Evolutionary conservation across 1,140 invertebrate species (phyloP).

Genomic region (Drepana arcuata): DNA sequence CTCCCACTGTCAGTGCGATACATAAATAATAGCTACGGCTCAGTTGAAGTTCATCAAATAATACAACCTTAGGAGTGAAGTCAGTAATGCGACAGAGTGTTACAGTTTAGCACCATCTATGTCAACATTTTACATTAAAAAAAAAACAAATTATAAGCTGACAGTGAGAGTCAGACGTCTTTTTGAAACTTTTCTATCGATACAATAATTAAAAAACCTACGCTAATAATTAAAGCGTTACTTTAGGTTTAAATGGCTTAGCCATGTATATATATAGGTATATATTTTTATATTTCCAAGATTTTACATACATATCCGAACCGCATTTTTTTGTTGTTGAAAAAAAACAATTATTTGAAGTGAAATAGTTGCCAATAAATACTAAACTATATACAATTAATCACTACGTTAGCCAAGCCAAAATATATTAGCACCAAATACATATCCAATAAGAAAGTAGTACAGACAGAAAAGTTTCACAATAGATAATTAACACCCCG

Average conservation of each 20-base stretch:
- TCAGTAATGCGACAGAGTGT: slow-evolving; percentile 3
- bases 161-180: slow-evolving; percentile 40
- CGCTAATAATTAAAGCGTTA: slow-evolving; percentile 49
- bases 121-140: slow-evolving; percentile 14
- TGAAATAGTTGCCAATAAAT: slow-evolving; percentile 58
- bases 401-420: slow-evolving; percentile 65
- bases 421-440: slow-evolving; percentile 66
- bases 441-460: slow-evolving; percentile 38
- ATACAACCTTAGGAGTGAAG: slow-evolving; percentile 21
- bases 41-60: slow-evolving; percentile 8
- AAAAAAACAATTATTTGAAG: slow-evolving; percentile 33
- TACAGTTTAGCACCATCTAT: slow-evolving; percentile 17
- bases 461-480: slow-evolving; percentile 67
- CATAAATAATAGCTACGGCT: slow-evolving; percentile 5
- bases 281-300: slow-evolving; percentile 1
- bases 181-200: slow-evolving; percentile 63
- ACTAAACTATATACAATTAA: slow-evolving; percentile 62
- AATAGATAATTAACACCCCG: slow-evolving; percentile 9
- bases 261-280: too few relatives aligned
- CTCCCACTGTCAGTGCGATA: slow-evolving; percentile 1
- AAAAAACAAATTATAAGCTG: too few relatives aligned
- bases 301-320: slow-evolving; percentile 2
- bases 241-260: slow-evolving; percentile 36
- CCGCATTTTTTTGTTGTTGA: slow-evolving; percentile 5
- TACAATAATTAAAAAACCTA: slow-evolving; percentile 46